Conservation (phyloP, 2,113 vertebrate genomes). For the Mobula hypostoma region DNA sequence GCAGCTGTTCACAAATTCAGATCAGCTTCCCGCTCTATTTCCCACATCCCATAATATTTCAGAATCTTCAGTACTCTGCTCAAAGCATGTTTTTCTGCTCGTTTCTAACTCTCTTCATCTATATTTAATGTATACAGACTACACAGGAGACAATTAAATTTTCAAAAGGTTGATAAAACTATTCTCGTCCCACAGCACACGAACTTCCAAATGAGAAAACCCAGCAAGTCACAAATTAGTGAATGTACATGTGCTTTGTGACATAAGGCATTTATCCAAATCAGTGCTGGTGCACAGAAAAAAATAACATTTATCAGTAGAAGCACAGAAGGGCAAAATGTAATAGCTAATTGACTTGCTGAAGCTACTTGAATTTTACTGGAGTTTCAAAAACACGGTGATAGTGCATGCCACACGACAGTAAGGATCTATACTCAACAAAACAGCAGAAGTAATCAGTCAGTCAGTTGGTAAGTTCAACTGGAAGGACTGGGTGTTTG, state of each 20-base stretch:
- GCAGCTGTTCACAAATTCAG: not conserved
- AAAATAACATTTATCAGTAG: not conserved
- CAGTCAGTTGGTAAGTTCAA: not conserved
- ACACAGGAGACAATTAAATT: not conserved
- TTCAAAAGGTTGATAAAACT: constrained; percentile 4
- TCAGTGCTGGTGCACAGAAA: not conserved
- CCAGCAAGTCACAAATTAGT: not conserved
- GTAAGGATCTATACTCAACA: not conserved
- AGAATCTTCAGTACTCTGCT: not conserved
- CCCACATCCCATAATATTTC: not conserved
- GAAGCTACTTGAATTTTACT: not conserved
- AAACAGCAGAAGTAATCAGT: not conserved
- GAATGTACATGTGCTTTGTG: not conserved
- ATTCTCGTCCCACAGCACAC: not conserved
- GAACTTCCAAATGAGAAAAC: not conserved
- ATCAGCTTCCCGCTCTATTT: not conserved
- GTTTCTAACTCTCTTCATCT: not conserved
- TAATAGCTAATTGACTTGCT: not conserved
- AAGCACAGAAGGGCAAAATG: not conserved
- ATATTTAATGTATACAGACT: constrained; percentile 15
- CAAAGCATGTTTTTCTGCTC: not conserved
- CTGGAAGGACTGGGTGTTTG: not conserved
- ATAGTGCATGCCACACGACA: not conserved
- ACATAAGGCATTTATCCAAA: not conserved
- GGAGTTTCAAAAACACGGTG: not conserved